Evolutionary conservation across 1,140 invertebrate genomes (phyloP).

Genomic region (Drosophila kepulauana): DNA sequence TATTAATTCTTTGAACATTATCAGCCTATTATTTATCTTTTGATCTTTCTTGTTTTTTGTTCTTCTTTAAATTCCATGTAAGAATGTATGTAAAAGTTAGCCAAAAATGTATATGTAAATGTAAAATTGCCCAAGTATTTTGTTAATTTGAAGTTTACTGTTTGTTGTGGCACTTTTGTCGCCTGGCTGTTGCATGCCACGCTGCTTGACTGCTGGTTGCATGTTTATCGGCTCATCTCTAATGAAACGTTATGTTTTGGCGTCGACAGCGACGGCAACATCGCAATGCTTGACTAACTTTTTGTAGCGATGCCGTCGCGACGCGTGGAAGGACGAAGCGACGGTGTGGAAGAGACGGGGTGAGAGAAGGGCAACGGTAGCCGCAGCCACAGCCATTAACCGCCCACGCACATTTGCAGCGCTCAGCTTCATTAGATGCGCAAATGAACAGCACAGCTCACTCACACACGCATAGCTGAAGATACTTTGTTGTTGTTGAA

Average conservation of each 20-base stretch:
- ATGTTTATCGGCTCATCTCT: slow-evolving; percentile 78
- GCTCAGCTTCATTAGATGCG: slow-evolving; percentile 76
- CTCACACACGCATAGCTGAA: slow-evolving; percentile 4
- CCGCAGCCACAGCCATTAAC: slow-evolving; percentile 60
- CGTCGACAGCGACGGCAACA: slow-evolving; percentile 1
- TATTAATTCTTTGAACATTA: too few species aligned
- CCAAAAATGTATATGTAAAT: too few species aligned
- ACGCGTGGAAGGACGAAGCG: slow-evolving; percentile 22
- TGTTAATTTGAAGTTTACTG: neutral
- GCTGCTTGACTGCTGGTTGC: slow-evolving; percentile 42
- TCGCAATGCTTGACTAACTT: slow-evolving; percentile 52
- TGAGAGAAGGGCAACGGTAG: slow-evolving; percentile 26
- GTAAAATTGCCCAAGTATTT: neutral
- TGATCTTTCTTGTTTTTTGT: too few species aligned
- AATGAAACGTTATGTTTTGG: slow-evolving; percentile 76
- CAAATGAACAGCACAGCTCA: slow-evolving; percentile 66
- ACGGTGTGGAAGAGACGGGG: neutral
- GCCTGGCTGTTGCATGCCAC: slow-evolving; percentile 14
- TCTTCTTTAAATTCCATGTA: too few species aligned
- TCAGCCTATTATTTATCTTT: too few species aligned
- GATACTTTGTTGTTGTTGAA: neutral
- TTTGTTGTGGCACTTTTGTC: slow-evolving; percentile 17
- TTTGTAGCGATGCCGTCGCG: slow-evolving; percentile 46
- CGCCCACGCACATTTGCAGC: slow-evolving; percentile 75
- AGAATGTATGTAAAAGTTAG: too few species aligned